Base-by-base conservation (phyloP, 2,113 vertebrate species). In the Noctilio leporinus region DNA sequence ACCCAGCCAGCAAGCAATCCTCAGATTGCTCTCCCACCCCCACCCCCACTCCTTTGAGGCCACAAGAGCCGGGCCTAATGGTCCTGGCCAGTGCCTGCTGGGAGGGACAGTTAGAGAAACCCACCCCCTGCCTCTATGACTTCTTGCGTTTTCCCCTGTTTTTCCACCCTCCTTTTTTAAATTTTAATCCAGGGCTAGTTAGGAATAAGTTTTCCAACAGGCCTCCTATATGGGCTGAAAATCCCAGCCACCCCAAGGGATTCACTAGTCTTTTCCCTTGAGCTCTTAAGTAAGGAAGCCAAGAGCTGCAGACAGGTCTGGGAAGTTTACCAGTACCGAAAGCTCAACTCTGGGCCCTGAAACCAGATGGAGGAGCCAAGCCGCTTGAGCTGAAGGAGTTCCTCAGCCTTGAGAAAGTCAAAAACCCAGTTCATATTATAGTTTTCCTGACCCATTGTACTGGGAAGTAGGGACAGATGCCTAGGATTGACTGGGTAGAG, bases 271-370 rank as follows among this genome's bases (percentile, higher is more conserved):
- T 16, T 40, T 95, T 90, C 88, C 45, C 62, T 88, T 93, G 92
- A 94, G 80, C 45, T 70, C 10, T 93, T 96, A 94, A 40, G 65
- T 96, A 95, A 15, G 22, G 33, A 84, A 92, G 57, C 70, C 94
- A 97, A 96, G 55, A 84, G 33, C 51, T 7, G 24, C 33, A 89
- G 84, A 93, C 76, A 67, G 35, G 57, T 92, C 80, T 95, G 80
- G 76, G 80, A 95, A 89, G 28, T 92, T 95, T 94, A 70, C 92
- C 80, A 94, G 75, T 40, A 78, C 57, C 81, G 40, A 70, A 92
- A 80, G 17, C 65, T 96, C 4, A 8, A 53, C 80, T 87, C 24
- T 84, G 28, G 33, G 80, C 95, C 95, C 92, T 95, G 84, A 95
- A 94, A 87, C 47, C 57, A 96, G 45, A 84, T 78, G 14, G 24